Evolutionary conservation across 2,888 invertebrate genomes (phyloP).

Genomic region (Ephialtes manifestator): DNA sequence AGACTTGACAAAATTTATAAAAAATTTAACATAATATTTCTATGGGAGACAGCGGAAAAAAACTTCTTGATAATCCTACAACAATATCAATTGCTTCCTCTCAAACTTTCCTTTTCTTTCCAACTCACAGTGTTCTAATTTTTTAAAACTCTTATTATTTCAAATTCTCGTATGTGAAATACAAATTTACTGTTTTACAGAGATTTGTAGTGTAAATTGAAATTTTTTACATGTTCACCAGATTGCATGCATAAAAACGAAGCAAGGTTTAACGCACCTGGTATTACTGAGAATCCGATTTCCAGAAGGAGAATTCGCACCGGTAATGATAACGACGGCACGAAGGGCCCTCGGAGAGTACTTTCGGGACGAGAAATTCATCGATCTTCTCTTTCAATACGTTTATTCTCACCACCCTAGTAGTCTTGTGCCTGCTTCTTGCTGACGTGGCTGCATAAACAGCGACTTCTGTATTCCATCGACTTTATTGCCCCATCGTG

Average conservation of each 20-base stretch:
- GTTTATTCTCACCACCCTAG: background rate
- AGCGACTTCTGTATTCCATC: conserved; percentile 36
- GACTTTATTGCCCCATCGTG: conserved; percentile 17
- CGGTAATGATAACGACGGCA: conserved; percentile 28
- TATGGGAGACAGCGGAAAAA: too few relatives aligned
- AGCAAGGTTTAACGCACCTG: background rate
- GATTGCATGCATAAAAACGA: background rate
- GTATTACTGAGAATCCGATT: conserved; percentile 7
- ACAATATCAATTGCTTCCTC: too few relatives aligned
- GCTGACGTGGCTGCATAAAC: conserved; percentile 28
- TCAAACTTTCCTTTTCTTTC: background rate
- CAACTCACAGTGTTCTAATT: background rate
- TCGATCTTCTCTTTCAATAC: conserved; percentile 41
- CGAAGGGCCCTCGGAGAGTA: conserved; percentile 10
- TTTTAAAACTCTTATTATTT: background rate
- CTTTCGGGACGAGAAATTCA: conserved; percentile 27
- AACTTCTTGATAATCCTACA: too few relatives aligned
- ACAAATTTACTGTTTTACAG: background rate
- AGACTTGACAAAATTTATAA: too few relatives aligned
- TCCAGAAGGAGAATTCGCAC: conserved; percentile 9
- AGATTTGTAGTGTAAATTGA: background rate
- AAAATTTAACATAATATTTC: too few relatives aligned
- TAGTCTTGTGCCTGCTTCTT: background rate
- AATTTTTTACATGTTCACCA: background rate
- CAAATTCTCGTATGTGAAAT: background rate